Base-by-base conservation (phyloP, 2,797 vertebrate species). In the Coregonus suidteri region DNA sequence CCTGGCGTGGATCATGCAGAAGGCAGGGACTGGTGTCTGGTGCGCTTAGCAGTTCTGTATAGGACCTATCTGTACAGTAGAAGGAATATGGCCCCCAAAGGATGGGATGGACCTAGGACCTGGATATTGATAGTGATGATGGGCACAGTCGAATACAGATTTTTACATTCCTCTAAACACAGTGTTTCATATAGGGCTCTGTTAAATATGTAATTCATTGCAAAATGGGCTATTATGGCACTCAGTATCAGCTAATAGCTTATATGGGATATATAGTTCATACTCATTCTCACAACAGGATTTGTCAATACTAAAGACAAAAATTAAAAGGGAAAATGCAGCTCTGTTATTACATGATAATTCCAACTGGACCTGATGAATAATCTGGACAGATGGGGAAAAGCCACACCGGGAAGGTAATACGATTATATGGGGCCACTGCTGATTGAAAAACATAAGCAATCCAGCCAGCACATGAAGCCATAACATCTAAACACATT, bases 1-100 rank as follows among this genome's bases (percentile, higher is more conserved):
- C 96, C 91, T 84, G 96, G 95, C 91, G 92, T 92, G 90, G 96
- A 95, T 0, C 7, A 0, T 0, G 79, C 87, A 82, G 71, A 64
- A 72, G n/a, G 75, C 75, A 59, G 82, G 91, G 94, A 86, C 68
- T 64, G 82, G 93, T 92, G 90, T 31, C 91, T 92, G 94, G 59
- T 64, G 59, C 92, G 90, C 90, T 81, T 59, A 90, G 75, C 25
- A 84, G 83, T 87, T 20, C 54, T 67, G 59, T 82, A 82, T 81
- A 74, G 82, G 47, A 69, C 69, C 91, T 93, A 34, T 35, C 31
- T 34, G 13, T 13, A 47, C 41, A 11, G 4, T 66, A 25, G 31
- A 3, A 67, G n/a, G 59, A 9, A 25, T 25, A 4, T 47, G 20
- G 59, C 20, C 20, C 59, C 9, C 3, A 47, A 47, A 47, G 4